Conservation (phyloP, 2,113 vertebrate genomes). For the Megaleporinus macrocephalus region DNA sequence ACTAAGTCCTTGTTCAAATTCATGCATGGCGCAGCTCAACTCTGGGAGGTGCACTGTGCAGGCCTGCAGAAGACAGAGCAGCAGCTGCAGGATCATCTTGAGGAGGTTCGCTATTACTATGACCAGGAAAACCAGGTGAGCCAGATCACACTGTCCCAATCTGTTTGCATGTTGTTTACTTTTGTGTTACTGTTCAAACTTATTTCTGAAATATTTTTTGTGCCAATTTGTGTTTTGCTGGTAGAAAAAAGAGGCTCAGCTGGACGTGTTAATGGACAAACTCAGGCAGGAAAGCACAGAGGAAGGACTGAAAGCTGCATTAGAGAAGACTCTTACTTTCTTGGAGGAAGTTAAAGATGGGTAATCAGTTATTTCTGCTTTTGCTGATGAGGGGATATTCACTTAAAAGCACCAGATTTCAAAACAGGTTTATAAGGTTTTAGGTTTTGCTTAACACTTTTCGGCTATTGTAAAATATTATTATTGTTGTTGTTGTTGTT, state of each 20-base stretch:
- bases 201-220: background rate
- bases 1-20: constrained; percentile 62
- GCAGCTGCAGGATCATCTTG: constrained; percentile 58
- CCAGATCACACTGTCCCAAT: background rate
- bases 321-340: constrained; percentile 41
- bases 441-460: too few species aligned
- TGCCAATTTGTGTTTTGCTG: constrained; percentile 19
- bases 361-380: constrained; percentile 33
- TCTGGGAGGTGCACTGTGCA: constrained; percentile 69
- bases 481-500: too few species aligned
- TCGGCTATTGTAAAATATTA: too few species aligned
- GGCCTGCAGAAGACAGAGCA: constrained; percentile 59
- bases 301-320: constrained; percentile 50
- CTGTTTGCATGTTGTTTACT: background rate
- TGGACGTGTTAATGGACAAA: constrained; percentile 63
- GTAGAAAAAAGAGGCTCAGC: constrained; percentile 59
- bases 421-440: too few species aligned
- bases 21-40: constrained; percentile 53
- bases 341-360: constrained; percentile 63
- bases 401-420: too few species aligned
- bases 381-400: background rate
- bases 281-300: constrained; percentile 71
- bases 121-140: constrained; percentile 62
- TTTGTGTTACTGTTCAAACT: background rate
- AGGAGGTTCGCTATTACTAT: constrained; percentile 52